Evolutionary conservation across 1,140 invertebrate species (phyloP).

Genomic region (Drosophila nebulosa): DNA sequence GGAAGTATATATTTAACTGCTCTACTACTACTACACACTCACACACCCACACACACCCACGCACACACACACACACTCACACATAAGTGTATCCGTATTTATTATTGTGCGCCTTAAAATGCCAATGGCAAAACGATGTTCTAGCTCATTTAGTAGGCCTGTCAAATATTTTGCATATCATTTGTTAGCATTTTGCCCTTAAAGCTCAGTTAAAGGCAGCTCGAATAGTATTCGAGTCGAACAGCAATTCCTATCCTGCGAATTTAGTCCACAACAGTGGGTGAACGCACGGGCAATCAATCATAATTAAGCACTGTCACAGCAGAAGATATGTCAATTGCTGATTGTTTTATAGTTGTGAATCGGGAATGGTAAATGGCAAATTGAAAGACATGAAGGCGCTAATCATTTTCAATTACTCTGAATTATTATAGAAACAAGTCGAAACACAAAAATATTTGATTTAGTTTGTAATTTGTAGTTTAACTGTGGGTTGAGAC

Average conservation of each 20-base stretch:
- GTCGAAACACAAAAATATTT: too few species aligned
- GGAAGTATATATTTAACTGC: neutral
- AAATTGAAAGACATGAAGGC: too few species aligned
- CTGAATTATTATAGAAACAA: too few species aligned
- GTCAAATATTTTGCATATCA: slow-evolving; percentile 64
- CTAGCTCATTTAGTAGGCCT: slow-evolving; percentile 43
- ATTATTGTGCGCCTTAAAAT: slow-evolving; percentile 18
- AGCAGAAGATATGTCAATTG: neutral
- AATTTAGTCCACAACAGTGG: neutral
- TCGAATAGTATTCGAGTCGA: neutral
- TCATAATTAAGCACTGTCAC: slow-evolving; percentile 47
- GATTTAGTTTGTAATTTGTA: too few species aligned
- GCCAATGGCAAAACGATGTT: slow-evolving; percentile 40
- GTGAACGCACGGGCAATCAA: slow-evolving; percentile 33
- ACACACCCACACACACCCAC: neutral
- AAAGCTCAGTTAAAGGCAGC: slow-evolving; percentile 7
- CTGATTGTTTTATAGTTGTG: neutral
- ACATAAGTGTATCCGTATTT: neutral
- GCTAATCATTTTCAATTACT: too few species aligned
- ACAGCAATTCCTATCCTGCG: slow-evolving; percentile 12
- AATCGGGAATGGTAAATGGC: neutral
- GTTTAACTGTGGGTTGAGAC: too few species aligned
- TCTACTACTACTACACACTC: slow-evolving; percentile 15
- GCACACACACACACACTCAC: too few species aligned
- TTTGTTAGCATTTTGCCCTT: slow-evolving; percentile 18